Evolutionary conservation across 2,888 invertebrate species (phyloP), one percentile per base, ranked within the genome.

Genomic region (Drosophila niveifrons): DNA sequence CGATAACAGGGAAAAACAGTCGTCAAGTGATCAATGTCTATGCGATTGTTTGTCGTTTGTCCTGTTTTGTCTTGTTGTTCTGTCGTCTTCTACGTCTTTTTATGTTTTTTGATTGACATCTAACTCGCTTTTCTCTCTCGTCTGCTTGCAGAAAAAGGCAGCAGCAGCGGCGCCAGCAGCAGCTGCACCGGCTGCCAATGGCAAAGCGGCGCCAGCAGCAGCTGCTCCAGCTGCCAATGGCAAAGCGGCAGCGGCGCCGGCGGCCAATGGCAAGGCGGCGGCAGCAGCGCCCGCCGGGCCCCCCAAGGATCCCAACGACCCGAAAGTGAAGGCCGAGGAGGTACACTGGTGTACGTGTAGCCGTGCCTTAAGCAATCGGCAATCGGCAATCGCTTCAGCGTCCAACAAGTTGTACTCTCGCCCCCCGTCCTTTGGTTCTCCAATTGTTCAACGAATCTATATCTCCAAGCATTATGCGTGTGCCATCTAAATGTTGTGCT

Each of bases 291-390:
- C 90, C 46, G 88, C 90, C 29, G 89, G 86, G 11, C 89, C 91
- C 47, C 90, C 91, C 52, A 91, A 90, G 85, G 91, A 91, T 77
- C 89, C 90, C 53, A 90, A 91, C 57, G 91, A 90, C 76, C 90
- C 91, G 8, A 89, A 90, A 87, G 88, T 86, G 67, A 91, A 90
- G 79, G 80, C 79, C 68, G 91, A 91, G 82, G 92, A 91, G 91
- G 91, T 91, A 91, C 85, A 86, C 80, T 83, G 86, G 85, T 86
- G 85, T 86, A 86, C 85, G 88, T 80, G 78, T 80, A 78, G 74
- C 72, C 72, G 36, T 36, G 67, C 58, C 39, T 56, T 41, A 15
- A 13, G 34, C 57, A 51, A 10, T 31, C 67, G 67, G 64, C 74
- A 63, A 77, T 72, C 77, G 67, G 64, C 74, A 63, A 77, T 72